Base-by-base conservation (phyloP, 2,888 invertebrate genomes). In the Tigriopus californicus region DNA sequence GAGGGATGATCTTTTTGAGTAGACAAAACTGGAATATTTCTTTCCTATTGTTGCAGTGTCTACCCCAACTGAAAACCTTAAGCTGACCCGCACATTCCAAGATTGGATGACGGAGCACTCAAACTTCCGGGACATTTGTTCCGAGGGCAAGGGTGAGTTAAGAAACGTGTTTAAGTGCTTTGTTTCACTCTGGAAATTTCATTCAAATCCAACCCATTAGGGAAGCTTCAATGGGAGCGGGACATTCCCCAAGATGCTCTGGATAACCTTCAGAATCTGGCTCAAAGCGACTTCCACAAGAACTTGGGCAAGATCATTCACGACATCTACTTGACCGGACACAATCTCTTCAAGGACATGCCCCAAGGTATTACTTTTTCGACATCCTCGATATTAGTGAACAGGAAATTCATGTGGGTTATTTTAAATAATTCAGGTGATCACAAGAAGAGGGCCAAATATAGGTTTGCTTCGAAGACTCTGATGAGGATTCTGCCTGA, bases 361-460 rank as follows among this genome's bases (percentile, higher is more conserved):
- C 59, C 59, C 10, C 59, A 59, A 41, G 59, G 52, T 52, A 5
- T 44, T 44, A 3, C 18, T 44, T 44, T 44, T 44, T 44, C n/a
- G 18, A 15, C 18, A 5, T 2, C 13, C 2, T 22, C 2, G 18
- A 4, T 49, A 4, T 3, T 49, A 49, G 20, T 15, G n/a, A 48
- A 8, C n/a, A 48, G n/a, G 12, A 4, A 4, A 22, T 49, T 18
- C 42, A 42, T 42, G 42, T 11, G 42, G 11, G 11, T 42, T 42
- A 42, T 42, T 42, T 42, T 46, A 15, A 46, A 5, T 46, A 46
- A 18, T 46, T 46, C 46, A 15, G 15, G 59, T 42, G 59, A 59
- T 41, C 59, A 59, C 59, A 59, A 59, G 59, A 59, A 59, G 59
- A 55, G 59, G 18, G 59, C 59, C 59, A 59, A 59, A 52, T 59